Percentiles rank a stretch among this genome's conserved stretches.
Evolutionary conservation across 2,113 vertebrate species (phyloP).

Genomic region (Parus major): DNA sequence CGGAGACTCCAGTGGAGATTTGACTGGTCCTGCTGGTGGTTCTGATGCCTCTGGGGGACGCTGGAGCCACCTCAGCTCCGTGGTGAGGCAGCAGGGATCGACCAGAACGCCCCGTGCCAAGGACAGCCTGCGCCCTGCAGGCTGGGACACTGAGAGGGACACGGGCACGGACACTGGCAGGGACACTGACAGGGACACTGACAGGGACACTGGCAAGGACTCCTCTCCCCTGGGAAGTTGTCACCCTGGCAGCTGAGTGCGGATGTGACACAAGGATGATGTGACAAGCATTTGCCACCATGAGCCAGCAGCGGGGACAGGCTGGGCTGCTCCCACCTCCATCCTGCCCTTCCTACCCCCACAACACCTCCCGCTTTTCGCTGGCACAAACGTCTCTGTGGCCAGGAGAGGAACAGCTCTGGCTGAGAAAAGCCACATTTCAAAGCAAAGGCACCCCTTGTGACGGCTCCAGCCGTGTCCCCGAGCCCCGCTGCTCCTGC

Average conservation of each 20-base stretch:
- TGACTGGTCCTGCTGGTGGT: too few species aligned
- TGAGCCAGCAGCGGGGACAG: neutral
- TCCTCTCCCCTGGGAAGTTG: neutral
- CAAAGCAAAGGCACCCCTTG: neutral
- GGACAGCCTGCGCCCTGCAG: neutral
- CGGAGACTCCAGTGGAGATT: rapidly evolving
- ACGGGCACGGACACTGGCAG: neutral
- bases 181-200: neutral
- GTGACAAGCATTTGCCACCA: neutral
- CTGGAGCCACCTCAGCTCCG: neutral
- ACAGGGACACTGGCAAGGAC: neutral
- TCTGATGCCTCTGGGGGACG: neutral
- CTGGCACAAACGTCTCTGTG: neutral
- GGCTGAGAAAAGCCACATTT: neutral
- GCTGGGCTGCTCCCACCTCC: neutral
- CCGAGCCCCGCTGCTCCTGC: neutral
- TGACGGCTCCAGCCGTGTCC: neutral
- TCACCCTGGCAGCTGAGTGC: neutral
- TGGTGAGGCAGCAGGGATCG: neutral
- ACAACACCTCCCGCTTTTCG: neutral
- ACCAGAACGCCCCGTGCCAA: neutral
- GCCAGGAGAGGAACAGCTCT: neutral
- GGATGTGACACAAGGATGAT: neutral
- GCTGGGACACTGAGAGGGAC: neutral
- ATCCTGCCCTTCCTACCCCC: neutral